Base-by-base conservation (phyloP, 2,113 vertebrate species). In the Ciconia maguari region DNA sequence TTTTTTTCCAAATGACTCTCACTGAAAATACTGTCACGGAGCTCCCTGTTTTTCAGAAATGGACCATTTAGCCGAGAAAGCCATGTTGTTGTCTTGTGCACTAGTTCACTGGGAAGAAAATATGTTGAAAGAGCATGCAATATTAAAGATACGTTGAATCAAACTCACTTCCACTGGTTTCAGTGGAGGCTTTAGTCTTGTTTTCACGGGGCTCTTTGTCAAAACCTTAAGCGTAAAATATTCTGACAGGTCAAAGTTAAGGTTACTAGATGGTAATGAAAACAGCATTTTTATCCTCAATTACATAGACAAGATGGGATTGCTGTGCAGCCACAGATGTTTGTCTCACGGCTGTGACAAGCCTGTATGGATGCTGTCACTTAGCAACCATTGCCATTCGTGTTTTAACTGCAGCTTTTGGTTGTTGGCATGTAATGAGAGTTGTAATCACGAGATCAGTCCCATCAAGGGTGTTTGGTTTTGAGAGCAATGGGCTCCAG, bases 351-450 rank as follows among this genome's bases (percentile, higher is more conserved):
- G 87, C 82, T 84, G 70, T 69, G 91, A 95, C 62, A 90, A 88
- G 87, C 76, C 83, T 51, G 80, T 55, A 55, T 0, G 42, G 93
- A 89, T 87, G 91, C 49, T 95, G 94, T 97, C 94, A 95, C 95
- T 96, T 95, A 97, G 97, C 96, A 97, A 96, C 94, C 74, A 27
- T 26, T 70, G 66, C 87, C 83, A 64, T 82, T 82, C 38, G 58
- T 69, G 87, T 83, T 82, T 84, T 38, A 93, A 51, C 84, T 76
- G 81, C 81, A 79, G 89, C 77, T 89, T 92, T 77, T 46, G 64
- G 77, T 57, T 79, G 44, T 41, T 91, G 66, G 89, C 74, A 62
- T 0, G 0, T 70, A 89, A 66, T 55, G 41, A 65, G 70, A 80
- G 87, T 49, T 87, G 70, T 74, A 87, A 87, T 80, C 49, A 26